phyloP scores from a whole-genome alignment of 2,888 invertebrate genomes.

The Tetheella fluctuosa region DNA sequence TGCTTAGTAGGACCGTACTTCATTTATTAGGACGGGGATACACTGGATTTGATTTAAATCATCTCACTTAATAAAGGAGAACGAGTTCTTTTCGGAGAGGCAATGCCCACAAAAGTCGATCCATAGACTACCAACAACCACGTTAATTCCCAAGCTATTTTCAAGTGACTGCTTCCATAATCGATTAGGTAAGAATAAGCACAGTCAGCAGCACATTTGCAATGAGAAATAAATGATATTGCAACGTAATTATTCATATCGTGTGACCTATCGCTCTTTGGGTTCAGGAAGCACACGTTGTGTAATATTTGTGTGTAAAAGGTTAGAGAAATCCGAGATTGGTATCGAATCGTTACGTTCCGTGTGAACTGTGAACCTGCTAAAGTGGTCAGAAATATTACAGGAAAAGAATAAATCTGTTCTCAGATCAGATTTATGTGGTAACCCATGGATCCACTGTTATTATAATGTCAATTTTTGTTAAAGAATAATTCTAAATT shows the following conservation, averaged over 20 bases:
- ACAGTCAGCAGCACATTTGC: not conserved
- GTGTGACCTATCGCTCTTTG: conserved; percentile 1
- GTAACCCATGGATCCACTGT: no score
- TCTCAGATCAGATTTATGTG: no score
- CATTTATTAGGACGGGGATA: no score
- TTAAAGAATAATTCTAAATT: no score
- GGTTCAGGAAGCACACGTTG: not conserved
- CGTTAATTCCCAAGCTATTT: not conserved
- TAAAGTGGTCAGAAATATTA: not conserved
- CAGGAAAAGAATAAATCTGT: not conserved
- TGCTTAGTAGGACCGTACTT: no score
- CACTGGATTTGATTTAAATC: no score
- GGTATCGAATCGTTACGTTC: not conserved
- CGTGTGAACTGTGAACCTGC: not conserved
- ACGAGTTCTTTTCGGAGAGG: no score
- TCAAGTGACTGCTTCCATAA: not conserved
- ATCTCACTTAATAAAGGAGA: no score
- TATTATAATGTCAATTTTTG: no score
- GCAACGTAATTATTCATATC: conserved; percentile 6
- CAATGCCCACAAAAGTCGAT: not conserved
- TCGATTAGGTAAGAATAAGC: not conserved
- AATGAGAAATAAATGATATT: not conserved
- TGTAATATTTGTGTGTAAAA: conserved; percentile 4
- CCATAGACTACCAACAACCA: not conserved
- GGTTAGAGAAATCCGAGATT: conserved; percentile 1